Evolutionary conservation across 37 sponge, comb jelly and placozoan genomes (phyloP).

Genomic region (Spongilla lacustris): DNA sequence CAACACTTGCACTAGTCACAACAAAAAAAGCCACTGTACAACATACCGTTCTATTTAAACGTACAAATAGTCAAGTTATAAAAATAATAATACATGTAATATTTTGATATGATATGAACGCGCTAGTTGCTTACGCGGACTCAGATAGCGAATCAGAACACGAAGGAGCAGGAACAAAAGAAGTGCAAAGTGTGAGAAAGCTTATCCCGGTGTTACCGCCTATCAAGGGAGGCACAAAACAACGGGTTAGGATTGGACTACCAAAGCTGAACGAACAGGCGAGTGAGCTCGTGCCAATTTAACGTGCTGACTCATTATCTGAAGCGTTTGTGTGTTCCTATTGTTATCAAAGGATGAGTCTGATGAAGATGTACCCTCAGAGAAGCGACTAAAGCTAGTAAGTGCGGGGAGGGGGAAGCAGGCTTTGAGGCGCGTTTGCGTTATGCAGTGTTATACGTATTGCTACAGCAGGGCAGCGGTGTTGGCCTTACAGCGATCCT

Average conservation of each 20-base stretch:
- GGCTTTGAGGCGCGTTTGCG: too few relatives aligned
- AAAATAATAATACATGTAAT: too few relatives aligned
- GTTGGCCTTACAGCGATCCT: slow-evolving; percentile 62
- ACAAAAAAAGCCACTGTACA: too few relatives aligned
- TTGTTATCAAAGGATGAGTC: slow-evolving; percentile 1
- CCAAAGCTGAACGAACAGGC: slow-evolving; percentile 20
- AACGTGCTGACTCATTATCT: too few relatives aligned
- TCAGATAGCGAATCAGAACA: slow-evolving; percentile 11
- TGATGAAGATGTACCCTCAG: background rate
- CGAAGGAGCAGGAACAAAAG: background rate
- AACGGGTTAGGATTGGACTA: slow-evolving; percentile 36
- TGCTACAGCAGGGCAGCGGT: slow-evolving; percentile 10
- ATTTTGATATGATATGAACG: background rate
- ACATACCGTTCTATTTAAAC: too few relatives aligned
- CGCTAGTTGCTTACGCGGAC: slow-evolving; percentile 45
- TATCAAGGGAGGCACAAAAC: background rate
- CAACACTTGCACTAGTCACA: too few relatives aligned
- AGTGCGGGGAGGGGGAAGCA: background rate
- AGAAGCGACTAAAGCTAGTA: background rate
- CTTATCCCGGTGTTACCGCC: slow-evolving; percentile 38
- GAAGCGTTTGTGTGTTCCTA: background rate
- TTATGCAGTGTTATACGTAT: too few relatives aligned
- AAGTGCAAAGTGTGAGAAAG: slow-evolving; percentile 23
- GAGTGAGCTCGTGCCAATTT: too few relatives aligned
- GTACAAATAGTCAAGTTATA: too few relatives aligned